Evolutionary conservation across 2,797 vertebrate species (phyloP).

Genomic region (Pseudochaenichthys georgianus): DNA sequence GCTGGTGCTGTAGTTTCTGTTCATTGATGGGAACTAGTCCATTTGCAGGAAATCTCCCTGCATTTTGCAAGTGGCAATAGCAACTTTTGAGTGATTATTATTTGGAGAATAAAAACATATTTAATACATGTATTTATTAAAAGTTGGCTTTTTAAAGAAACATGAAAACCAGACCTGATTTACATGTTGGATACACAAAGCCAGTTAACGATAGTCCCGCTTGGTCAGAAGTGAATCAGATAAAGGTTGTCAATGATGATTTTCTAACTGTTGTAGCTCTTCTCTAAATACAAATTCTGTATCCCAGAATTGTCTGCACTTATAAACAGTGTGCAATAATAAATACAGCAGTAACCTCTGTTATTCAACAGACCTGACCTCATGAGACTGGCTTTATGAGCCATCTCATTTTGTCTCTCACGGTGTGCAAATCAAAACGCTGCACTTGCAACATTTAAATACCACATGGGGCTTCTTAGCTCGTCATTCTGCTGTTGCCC

Average conservation of each 20-base stretch:
- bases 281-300: not conserved
- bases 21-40: not conserved
- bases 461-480: constrained; percentile 2
- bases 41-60: not conserved
- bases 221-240: constrained; percentile 1
- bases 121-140: too few relatives aligned
- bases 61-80: not conserved
- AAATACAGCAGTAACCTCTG: not conserved
- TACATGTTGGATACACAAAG: not conserved
- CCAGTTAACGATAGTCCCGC: not conserved
- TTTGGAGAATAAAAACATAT: not conserved
- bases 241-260: not conserved
- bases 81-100: not conserved
- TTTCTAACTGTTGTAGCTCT: not conserved
- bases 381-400: not conserved
- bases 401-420: not conserved
- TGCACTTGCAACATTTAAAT: not conserved
- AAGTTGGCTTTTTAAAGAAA: too few relatives aligned
- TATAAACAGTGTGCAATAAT: not conserved
- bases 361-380: not conserved
- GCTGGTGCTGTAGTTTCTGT: not conserved
- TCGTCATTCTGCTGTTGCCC: not conserved
- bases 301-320: not conserved
- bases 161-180: not conserved
- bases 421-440: not conserved